Evolutionary conservation across 2,113 vertebrate species (phyloP).

Genomic region (Apistogramma diplotaenia): DNA sequence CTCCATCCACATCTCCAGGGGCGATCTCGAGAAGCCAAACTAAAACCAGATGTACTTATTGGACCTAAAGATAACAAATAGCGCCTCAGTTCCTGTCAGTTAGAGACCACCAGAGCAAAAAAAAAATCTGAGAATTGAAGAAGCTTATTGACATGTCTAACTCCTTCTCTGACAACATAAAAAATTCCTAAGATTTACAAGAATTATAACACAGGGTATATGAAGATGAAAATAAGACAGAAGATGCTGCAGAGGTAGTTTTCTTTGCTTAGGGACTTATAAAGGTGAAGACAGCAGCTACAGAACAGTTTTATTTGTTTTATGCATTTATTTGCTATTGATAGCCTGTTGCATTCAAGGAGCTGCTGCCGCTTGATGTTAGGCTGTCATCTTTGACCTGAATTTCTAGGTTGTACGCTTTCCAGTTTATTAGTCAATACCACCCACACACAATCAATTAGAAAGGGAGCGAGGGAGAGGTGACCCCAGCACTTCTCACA

Average conservation of each 20-base stretch:
- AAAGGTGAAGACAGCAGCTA: neutral
- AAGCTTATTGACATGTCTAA: conserved; percentile 38
- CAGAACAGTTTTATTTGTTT: too few species aligned
- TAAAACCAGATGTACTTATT: conserved; percentile 98
- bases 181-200: conserved; percentile 32
- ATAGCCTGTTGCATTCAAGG: neutral
- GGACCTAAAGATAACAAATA: conserved; percentile 95
- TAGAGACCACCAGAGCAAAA: conserved; percentile 83
- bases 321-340: too few species aligned
- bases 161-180: conserved; percentile 30
- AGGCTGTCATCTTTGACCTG: conserved; percentile 44
- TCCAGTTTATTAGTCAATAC: conserved; percentile 54
- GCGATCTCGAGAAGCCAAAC: conserved; percentile 90
- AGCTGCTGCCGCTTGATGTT: conserved; percentile 50
- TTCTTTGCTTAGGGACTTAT: neutral
- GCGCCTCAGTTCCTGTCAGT: conserved; percentile 83
- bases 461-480: conserved; percentile 4
- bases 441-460: conserved; percentile 52
- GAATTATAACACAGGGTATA: neutral
- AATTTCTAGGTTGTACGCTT: conserved; percentile 53
- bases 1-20: conserved; percentile 89
- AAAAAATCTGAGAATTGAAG: conserved; percentile 43
- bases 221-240: neutral
- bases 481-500: conserved; percentile 45
- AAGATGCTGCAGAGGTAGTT: neutral